A percentile compares a stretch with the other conserved stretches of the same genome.
Conservation (phyloP, 2,113 vertebrate genomes). For the Bos taurus region ARS-UCD2.0 NC_037343.1:35146501-35147000, state of each 20-base stretch:
- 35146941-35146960: neutral
- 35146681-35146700: too few species aligned
- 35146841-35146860: neutral
- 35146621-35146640: too few species aligned
- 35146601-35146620: too few species aligned
- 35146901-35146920: neutral
- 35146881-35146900: neutral
- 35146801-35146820: neutral
- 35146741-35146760: too few species aligned
- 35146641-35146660: too few species aligned
- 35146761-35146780: too few species aligned
- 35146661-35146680: too few species aligned
- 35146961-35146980: neutral
- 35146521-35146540: neutral
- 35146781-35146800: too few species aligned
- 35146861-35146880: neutral
- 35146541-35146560: neutral
- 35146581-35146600: too few species aligned
- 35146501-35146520: neutral
- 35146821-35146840: neutral
- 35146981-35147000: neutral
- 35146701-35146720: too few species aligned
- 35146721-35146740: too few species aligned
- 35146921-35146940: neutral
- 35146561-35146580: too few species aligned